phyloP scores from a whole-genome alignment of 2,113 vertebrate species.

The Gadus macrocephalus region DNA sequence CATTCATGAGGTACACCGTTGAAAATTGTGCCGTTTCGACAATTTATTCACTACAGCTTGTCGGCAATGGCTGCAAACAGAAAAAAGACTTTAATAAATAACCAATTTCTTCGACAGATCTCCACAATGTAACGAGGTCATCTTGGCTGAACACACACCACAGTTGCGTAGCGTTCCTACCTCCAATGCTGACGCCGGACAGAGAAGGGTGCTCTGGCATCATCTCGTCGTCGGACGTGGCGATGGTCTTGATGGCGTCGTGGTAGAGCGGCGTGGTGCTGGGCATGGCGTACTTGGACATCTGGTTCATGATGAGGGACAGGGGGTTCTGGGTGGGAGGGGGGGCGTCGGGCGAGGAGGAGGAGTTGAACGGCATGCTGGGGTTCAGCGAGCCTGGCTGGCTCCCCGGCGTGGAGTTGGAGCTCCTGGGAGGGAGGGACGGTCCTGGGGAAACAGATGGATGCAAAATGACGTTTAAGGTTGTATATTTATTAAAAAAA shows the following conservation, averaged over 20 bases:
- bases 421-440: conserved; percentile 77
- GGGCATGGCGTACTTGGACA: conserved; percentile 98
- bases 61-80: too few species aligned
- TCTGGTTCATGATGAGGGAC: conserved; percentile 97
- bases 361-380: conserved; percentile 77
- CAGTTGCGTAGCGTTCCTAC: conserved; percentile 54
- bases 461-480: too few species aligned
- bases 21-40: too few species aligned
- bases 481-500: too few species aligned
- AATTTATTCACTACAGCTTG: too few species aligned
- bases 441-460: conserved; percentile 53
- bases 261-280: conserved; percentile 97
- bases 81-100: too few species aligned
- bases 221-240: conserved; percentile 95
- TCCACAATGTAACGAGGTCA: background rate
- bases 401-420: conserved; percentile 79
- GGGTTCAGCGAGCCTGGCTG: conserved; percentile 81
- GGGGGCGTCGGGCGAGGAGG: conserved; percentile 82
- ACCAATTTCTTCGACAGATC: background rate
- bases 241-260: conserved; percentile 98
- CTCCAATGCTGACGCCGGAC: conserved; percentile 82
- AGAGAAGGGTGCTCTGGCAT: conserved; percentile 86
- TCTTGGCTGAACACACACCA: background rate
- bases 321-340: conserved; percentile 89
- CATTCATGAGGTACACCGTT: too few species aligned